These are phyloP conservation scores for Pharmacophagus antenor DNA, from an alignment of 2,888 invertebrate species.

Conservation along the genomic window DNA sequence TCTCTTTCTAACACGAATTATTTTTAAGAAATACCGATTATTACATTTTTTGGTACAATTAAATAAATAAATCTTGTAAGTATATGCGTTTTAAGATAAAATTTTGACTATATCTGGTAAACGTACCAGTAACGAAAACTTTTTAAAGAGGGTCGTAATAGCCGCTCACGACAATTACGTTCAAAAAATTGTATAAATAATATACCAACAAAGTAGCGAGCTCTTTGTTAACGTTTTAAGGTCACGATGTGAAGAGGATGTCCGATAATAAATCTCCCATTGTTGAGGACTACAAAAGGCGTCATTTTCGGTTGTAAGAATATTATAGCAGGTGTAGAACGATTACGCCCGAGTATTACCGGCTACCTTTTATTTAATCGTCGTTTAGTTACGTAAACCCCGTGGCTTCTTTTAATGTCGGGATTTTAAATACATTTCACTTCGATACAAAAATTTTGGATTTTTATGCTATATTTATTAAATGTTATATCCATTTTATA, in stretches of 20 bases:
- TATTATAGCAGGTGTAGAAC: conserved; percentile 8
- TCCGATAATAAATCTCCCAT: conserved; percentile 22
- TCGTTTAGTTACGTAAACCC: background rate
- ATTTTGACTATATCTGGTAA: no score
- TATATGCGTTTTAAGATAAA: no score
- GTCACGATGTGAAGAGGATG: conserved; percentile 21
- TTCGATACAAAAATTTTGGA: background rate
- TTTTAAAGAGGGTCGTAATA: background rate
- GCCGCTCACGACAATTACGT: background rate
- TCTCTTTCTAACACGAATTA: no score
- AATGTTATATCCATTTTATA: no score
- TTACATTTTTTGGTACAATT: no score
- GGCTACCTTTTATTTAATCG: background rate
- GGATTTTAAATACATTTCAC: background rate
- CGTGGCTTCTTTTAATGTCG: background rate
- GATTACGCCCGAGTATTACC: conserved; percentile 1
- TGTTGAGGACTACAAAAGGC: conserved; percentile 17
- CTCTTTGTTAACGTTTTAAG: conserved; percentile 12
- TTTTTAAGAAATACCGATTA: no score
- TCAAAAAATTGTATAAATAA: conserved; percentile 10
- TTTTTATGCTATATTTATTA: background rate
- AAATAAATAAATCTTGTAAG: no score
- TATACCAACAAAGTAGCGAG: conserved; percentile 12
- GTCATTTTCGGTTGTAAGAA: conserved; percentile 20
- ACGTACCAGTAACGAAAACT: background rate